Evolutionary conservation across 2,113 vertebrate species (phyloP).

Genomic region (Hippocampus zosterae): DNA sequence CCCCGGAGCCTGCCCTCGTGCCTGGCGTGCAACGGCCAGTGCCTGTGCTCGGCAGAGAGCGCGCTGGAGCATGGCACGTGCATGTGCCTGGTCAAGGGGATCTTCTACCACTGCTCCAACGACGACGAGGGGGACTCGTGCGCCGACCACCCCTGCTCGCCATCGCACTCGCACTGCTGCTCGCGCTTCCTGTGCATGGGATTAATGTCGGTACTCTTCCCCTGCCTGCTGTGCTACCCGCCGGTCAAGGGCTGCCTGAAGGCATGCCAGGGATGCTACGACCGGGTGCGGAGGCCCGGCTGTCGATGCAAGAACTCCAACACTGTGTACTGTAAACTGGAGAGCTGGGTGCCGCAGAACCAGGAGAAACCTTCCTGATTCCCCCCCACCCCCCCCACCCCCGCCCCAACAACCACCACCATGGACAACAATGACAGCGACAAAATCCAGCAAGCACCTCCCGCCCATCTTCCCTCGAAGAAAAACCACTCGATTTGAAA

Average conservation of each 20-base stretch:
- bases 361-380: conserved; percentile 90
- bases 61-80: conserved; percentile 94
- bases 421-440: conserved; percentile 39
- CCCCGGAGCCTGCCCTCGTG: conserved; percentile 88
- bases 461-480: conserved; percentile 34
- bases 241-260: conserved; percentile 89
- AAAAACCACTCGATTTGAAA: conserved; percentile 15
- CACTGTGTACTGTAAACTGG: conserved; percentile 97
- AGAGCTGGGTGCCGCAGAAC: conserved; percentile 80
- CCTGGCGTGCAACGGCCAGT: conserved; percentile 88
- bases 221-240: conserved; percentile 94
- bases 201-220: conserved; percentile 84
- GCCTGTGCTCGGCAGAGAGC: conserved; percentile 90
- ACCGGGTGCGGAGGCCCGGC: conserved; percentile 85
- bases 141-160: conserved; percentile 93
- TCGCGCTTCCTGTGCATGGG: conserved; percentile 96
- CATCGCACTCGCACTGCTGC: conserved; percentile 91
- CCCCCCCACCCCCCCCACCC: neutral
- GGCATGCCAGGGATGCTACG: conserved; percentile 85
- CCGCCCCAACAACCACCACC: neutral
- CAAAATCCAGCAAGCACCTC: conserved; percentile 60
- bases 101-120: conserved; percentile 98
- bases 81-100: conserved; percentile 94
- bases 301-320: conserved; percentile 98
- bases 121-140: conserved; percentile 93